A percentile compares a stretch with the other conserved stretches of the same genome.
These are phyloP conservation scores for Monopis laevigella DNA, from an alignment of 2,888 invertebrate genomes.

Conservation along the genomic window DNA sequence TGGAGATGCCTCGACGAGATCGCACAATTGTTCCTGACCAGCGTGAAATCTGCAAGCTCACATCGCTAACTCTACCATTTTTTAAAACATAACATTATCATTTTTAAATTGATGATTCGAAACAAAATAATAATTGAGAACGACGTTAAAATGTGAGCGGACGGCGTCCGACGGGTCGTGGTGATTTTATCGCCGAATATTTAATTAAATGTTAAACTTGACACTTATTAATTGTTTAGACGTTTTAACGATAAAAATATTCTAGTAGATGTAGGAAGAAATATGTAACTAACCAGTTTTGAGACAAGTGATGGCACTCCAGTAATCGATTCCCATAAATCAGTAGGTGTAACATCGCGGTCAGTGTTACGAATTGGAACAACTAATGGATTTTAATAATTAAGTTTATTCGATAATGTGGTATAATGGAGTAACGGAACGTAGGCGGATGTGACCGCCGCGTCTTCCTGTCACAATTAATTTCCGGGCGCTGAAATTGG, in stretches of 20 bases:
- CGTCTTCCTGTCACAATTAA: constrained; percentile 69
- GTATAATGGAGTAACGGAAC: constrained; percentile 1
- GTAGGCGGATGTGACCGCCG: constrained; percentile 55
- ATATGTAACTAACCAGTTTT: constrained; percentile 39
- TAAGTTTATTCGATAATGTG: constrained; percentile 12
- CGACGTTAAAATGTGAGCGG: constrained; percentile 18
- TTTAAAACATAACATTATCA: background rate
- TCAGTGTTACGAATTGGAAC: constrained; percentile 14
- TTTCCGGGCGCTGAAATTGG: constrained; percentile 67
- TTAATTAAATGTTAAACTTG: constrained; percentile 52
- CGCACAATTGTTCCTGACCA: constrained; percentile 42
- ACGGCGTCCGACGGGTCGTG: constrained; percentile 19
- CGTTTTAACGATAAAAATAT: constrained; percentile 4
- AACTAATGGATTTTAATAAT: constrained; percentile 9
- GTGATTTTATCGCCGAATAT: constrained; percentile 40
- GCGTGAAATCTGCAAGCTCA: constrained; percentile 43
- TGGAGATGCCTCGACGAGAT: constrained; percentile 45
- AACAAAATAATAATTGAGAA: constrained; percentile 14
- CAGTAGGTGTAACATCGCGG: constrained; percentile 21
- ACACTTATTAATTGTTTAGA: constrained; percentile 53
- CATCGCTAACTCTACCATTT: constrained; percentile 18
- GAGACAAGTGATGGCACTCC: constrained; percentile 44
- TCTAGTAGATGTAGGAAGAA: constrained; percentile 29
- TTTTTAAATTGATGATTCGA: constrained; percentile 18
- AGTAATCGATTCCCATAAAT: constrained; percentile 44